A percentile compares a stretch with the other conserved stretches of the same genome.
These are phyloP conservation scores for Apogon hyalosoma DNA, from an alignment of 2,797 vertebrate species.

Conservation along the genomic window DNA sequence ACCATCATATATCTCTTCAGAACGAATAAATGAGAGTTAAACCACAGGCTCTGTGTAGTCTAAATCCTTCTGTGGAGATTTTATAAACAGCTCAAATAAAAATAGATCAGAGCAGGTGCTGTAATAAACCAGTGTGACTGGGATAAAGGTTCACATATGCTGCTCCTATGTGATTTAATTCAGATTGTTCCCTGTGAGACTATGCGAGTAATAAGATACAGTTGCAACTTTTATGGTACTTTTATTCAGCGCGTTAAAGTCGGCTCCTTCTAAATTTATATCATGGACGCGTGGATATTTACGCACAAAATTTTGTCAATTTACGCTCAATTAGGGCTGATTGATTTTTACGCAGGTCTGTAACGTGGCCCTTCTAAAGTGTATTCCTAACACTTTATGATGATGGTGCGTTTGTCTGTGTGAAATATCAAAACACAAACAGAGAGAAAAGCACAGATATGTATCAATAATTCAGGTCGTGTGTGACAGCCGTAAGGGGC, in stretches of 20 bases:
- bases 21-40: slow-evolving; percentile 39
- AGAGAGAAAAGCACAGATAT: slow-evolving; percentile 51
- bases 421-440: slow-evolving; percentile 6
- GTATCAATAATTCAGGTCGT: slow-evolving; percentile 73
- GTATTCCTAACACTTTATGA: background rate
- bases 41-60: slow-evolving; percentile 28
- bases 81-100: slow-evolving; percentile 22
- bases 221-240: background rate
- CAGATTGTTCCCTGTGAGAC: background rate
- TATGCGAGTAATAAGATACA: background rate
- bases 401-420: background rate
- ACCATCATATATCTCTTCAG: slow-evolving; percentile 32
- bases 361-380: background rate
- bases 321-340: background rate
- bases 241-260: background rate
- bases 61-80: slow-evolving; percentile 14
- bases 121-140: background rate
- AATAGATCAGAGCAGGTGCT: background rate
- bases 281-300: background rate
- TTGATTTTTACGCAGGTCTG: background rate
- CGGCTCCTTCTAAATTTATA: background rate
- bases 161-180: background rate
- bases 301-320: background rate
- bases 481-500: slow-evolving; percentile 54
- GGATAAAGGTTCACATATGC: slow-evolving; percentile 2